These are phyloP conservation scores for Sandelia bainsii DNA, from an alignment of 2,797 vertebrate genomes.

Conservation along the genomic window DNA sequence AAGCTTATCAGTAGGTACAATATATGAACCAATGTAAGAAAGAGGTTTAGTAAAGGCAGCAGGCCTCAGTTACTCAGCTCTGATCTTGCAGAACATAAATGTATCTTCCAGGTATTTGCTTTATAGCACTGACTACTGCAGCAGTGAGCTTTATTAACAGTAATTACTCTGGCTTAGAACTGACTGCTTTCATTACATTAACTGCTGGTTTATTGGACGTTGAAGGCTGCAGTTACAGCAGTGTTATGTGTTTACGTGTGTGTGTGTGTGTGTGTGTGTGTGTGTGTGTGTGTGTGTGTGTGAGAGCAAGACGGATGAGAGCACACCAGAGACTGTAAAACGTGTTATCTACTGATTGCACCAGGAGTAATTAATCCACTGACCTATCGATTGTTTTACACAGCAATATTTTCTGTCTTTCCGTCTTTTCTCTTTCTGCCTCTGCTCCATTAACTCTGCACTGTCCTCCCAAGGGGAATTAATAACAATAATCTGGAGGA, in stretches of 20 bases:
- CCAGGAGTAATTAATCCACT: conserved; percentile 60
- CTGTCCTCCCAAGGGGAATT: conserved; percentile 74
- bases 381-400: conserved; percentile 59
- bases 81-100: conserved; percentile 12
- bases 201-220: conserved; percentile 44
- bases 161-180: conserved; percentile 61
- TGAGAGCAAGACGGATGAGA: conserved; percentile 19
- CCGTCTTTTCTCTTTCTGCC: conserved; percentile 27
- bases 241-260: conserved; percentile 21
- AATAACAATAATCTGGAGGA: conserved; percentile 83
- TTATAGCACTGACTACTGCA: conserved; percentile 45
- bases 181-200: conserved; percentile 59
- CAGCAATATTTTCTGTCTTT: conserved; percentile 38
- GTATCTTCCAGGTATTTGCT: conserved; percentile 32
- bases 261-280: conserved; percentile 12
- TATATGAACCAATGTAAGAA: conserved; percentile 2
- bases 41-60: conserved; percentile 17
- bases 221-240: conserved; percentile 46
- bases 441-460: conserved; percentile 55
- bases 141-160: conserved; percentile 59
- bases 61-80: conserved; percentile 20
- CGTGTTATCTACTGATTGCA: conserved; percentile 67
- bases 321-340: conserved; percentile 26
- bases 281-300: too few species aligned
- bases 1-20: conserved; percentile 15